Conservation (phyloP, 2,888 invertebrate species). For the Lamellibrachia columna region DNA sequence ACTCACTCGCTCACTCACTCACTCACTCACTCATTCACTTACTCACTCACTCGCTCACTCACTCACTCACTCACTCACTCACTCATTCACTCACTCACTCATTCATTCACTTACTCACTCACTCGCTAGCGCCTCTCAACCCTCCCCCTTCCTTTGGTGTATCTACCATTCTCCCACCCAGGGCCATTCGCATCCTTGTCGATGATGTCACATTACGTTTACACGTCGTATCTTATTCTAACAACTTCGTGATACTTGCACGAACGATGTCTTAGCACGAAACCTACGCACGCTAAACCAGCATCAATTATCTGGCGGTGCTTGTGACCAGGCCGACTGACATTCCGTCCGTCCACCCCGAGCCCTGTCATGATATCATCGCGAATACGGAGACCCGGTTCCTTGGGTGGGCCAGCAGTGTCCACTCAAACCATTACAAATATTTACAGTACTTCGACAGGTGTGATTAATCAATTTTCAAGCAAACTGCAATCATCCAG, state of each 20-base stretch:
- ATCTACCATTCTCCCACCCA: too few relatives aligned
- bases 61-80: not conserved
- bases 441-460: not conserved
- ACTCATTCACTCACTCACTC: not conserved
- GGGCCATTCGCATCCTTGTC: too few relatives aligned
- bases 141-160: too few relatives aligned
- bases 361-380: not conserved
- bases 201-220: not conserved
- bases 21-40: not conserved
- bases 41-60: too few relatives aligned
- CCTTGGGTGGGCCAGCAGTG: not conserved
- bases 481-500: not conserved
- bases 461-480: not conserved
- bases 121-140: too few relatives aligned
- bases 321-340: too few relatives aligned
- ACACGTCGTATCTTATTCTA: not conserved
- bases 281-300: not conserved
- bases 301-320: not conserved
- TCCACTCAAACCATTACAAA: not conserved
- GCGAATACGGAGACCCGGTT: not conserved
- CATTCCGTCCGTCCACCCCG: too few relatives aligned
- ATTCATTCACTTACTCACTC: too few relatives aligned
- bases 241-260: not conserved
- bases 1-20: not conserved
- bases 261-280: not conserved